phyloP scores from a whole-genome alignment of 2,113 vertebrate species.

The Grantiella picta region DNA sequence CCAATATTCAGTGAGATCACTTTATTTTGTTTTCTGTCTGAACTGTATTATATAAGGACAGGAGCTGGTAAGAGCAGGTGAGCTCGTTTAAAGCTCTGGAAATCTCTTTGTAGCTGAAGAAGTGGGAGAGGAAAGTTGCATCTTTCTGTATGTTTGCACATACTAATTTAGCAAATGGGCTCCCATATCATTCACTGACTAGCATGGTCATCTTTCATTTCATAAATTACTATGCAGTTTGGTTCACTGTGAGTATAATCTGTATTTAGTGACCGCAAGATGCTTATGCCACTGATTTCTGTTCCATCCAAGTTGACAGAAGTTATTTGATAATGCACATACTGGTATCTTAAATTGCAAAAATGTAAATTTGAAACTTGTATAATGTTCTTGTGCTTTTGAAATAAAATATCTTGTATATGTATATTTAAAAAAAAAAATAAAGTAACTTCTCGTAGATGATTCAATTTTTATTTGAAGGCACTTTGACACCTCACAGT shows the following conservation, averaged over 20 bases:
- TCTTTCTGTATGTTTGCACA: conserved; percentile 58
- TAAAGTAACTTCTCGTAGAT: conserved; percentile 68
- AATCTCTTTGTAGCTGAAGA: conserved; percentile 8
- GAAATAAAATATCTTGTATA: conserved; percentile 79
- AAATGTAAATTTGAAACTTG: conserved; percentile 82
- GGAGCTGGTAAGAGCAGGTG: conserved; percentile 25
- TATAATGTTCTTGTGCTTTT: conserved; percentile 81
- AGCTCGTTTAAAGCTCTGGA: not conserved
- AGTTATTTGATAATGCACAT: conserved; percentile 77
- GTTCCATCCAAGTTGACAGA: conserved; percentile 70
- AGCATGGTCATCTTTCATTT: conserved; percentile 67
- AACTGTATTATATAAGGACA: not conserved
- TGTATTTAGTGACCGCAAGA: conserved; percentile 70
- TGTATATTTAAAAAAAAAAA: conserved; percentile 77
- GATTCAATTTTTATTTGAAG: conserved; percentile 56
- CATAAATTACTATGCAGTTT: conserved; percentile 77
- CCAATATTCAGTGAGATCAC: conserved; percentile 16
- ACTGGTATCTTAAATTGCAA: conserved; percentile 76
- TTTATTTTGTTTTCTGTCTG: conserved; percentile 35
- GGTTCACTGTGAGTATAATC: conserved; percentile 76
- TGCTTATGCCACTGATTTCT: conserved; percentile 72
- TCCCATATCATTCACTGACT: conserved; percentile 39
- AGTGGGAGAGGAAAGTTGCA: not conserved
- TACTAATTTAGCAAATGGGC: conserved; percentile 52
- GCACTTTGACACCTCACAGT: not conserved